phyloP scores from a whole-genome alignment of 2,113 vertebrate genomes.

The Trochalopteron elliotii region DNA sequence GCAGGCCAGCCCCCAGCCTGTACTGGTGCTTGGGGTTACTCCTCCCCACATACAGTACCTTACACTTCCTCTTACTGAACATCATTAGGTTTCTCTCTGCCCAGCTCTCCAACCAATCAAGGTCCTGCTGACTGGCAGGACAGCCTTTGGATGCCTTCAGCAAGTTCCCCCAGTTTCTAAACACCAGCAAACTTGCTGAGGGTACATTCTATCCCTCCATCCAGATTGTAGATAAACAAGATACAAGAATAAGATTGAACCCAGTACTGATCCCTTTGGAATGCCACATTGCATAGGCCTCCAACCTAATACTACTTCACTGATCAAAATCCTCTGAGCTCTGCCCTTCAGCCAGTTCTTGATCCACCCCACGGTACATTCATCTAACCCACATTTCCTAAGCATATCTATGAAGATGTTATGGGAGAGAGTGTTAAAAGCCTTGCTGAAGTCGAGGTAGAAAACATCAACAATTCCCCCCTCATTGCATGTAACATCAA shows the following conservation, averaged over 20 bases:
- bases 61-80: neutral
- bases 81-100: neutral
- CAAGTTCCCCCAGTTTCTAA: neutral
- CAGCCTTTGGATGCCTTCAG: neutral
- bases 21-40: neutral
- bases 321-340: neutral
- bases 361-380: neutral
- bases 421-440: neutral
- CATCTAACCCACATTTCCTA: neutral
- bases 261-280: rapidly evolving
- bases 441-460: neutral
- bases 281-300: neutral
- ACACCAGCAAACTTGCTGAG: neutral
- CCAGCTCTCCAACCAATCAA: neutral
- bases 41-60: too few species aligned
- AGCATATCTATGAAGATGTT: neutral
- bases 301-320: neutral
- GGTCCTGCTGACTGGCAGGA: rapidly evolving
- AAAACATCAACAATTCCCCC: neutral
- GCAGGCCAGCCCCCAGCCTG: neutral
- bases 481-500: too few species aligned
- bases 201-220: rapidly evolving
- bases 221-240: neutral
- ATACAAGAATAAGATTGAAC: neutral
- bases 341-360: neutral